Evolutionary conservation across 1,140 invertebrate species (phyloP).

Genomic region (Grapholita molesta): DNA sequence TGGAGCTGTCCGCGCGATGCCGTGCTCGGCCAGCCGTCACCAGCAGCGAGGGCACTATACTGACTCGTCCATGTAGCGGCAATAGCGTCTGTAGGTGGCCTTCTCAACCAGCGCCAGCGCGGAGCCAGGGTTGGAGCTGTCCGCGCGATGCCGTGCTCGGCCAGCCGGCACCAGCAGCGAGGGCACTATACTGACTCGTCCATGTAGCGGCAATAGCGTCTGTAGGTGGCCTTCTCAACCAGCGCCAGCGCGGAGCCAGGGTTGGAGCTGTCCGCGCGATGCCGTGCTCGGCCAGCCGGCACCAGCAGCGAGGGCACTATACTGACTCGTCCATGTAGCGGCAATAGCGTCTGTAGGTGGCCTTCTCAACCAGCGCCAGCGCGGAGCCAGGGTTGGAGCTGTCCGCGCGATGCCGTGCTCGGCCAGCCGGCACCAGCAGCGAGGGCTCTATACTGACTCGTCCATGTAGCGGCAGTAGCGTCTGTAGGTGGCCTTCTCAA

Average conservation of each 20-base stretch:
- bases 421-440: no score
- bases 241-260: constrained; percentile 45
- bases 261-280: constrained; percentile 49
- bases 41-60: no score
- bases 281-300: constrained; percentile 35
- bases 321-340: constrained; percentile 12
- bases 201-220: constrained; percentile 51
- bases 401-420: no score
- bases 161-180: constrained; percentile 58
- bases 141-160: constrained; percentile 34
- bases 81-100: constrained; percentile 50
- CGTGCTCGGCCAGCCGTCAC: constrained; percentile 40
- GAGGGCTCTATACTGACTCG: no score
- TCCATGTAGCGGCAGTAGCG: neutral
- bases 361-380: neutral
- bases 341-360: neutral
- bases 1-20: constrained; percentile 49
- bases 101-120: constrained; percentile 37
- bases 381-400: no score
- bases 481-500: neutral
- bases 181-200: no score
- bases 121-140: constrained; percentile 50
- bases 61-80: constrained; percentile 43
- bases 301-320: no score
- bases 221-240: constrained; percentile 36